phyloP scores from a whole-genome alignment of 2,797 vertebrate species.

The Botia kubotai region DNA sequence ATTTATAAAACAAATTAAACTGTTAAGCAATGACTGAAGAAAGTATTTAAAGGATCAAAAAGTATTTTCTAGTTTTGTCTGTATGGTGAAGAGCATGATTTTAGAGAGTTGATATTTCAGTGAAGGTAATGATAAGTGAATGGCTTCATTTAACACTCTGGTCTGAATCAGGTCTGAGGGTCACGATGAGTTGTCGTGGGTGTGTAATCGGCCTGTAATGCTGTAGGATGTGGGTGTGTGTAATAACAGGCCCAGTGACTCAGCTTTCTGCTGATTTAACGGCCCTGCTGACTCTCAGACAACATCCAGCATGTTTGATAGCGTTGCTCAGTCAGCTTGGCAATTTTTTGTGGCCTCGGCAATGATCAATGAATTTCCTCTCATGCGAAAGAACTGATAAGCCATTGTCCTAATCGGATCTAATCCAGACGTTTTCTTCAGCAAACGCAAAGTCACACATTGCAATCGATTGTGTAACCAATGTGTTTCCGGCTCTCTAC shows the following conservation, averaged over 20 bases:
- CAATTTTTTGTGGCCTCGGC: neutral
- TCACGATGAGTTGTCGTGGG: neutral
- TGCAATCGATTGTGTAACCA: neutral
- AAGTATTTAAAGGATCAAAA: neutral
- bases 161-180: neutral
- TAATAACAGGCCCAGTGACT: neutral
- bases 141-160: neutral
- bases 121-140: neutral
- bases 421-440: neutral
- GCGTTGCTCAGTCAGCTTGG: neutral
- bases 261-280: neutral
- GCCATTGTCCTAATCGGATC: neutral
- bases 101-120: neutral
- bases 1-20: too few relatives aligned
- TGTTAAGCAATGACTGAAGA: too few relatives aligned
- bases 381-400: neutral
- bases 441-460: neutral
- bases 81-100: neutral
- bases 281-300: neutral
- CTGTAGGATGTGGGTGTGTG: neutral
- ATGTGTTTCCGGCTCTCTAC: too few relatives aligned
- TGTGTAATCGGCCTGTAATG: neutral
- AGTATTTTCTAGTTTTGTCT: neutral
- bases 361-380: constrained; percentile 5
- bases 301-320: neutral